Evolutionary conservation across 2,113 vertebrate genomes (phyloP).

Genomic region (Tauraco erythrolophus): DNA sequence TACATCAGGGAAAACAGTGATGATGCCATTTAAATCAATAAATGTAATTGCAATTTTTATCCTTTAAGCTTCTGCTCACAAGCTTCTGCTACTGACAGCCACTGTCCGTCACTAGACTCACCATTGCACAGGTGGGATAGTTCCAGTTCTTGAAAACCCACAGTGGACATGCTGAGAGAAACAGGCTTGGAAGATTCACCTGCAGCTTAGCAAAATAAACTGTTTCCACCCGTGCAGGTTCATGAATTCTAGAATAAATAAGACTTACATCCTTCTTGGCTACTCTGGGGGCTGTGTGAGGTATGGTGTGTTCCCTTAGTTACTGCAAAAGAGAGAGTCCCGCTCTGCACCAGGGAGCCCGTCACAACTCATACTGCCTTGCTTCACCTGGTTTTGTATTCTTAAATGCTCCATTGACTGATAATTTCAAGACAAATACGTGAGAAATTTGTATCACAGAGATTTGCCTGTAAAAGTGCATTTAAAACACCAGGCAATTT

Average conservation of each 20-base stretch:
- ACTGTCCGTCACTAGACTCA: not conserved
- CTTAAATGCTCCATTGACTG: not conserved
- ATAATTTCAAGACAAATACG: not conserved
- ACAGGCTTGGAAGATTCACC: not conserved
- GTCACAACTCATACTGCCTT: accelerated
- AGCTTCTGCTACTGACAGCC: not conserved
- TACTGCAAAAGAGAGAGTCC: not conserved
- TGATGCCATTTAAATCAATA: not conserved
- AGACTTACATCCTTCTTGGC: not conserved
- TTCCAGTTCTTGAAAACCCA: not conserved
- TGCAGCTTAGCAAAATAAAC: not conserved
- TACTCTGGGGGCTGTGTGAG: not conserved
- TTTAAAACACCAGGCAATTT: not conserved
- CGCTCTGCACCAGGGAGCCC: accelerated
- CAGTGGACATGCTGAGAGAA: not conserved
- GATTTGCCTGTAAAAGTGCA: not conserved
- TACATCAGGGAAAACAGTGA: not conserved
- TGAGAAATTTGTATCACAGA: not conserved
- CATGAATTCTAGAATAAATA: not conserved
- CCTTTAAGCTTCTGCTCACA: not conserved
- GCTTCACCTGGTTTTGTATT: accelerated
- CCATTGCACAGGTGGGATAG: not conserved
- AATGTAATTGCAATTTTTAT: not conserved
- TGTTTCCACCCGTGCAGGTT: not conserved
- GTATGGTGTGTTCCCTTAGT: not conserved